Evolutionary conservation across 2,888 invertebrate species (phyloP), one percentile per base, ranked within the genome.

Genomic region (Harmothoe impar): DNA sequence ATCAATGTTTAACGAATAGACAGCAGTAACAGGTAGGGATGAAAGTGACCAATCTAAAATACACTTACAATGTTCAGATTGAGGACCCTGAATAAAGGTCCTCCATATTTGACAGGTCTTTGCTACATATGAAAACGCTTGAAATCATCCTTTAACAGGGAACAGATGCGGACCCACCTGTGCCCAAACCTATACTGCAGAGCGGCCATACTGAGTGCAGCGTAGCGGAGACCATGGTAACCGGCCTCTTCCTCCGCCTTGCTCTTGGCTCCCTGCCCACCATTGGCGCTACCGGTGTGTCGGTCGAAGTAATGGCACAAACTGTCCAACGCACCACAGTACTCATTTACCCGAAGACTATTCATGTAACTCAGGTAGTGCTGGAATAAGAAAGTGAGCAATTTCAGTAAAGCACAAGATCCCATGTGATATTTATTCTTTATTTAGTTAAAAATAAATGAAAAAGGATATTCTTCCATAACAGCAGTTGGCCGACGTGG

Each of bases 341-440:
- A 98, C 95, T 99, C 99, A 93, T 97, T 97, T 77, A 98, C 97
- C 33, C 99, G 97, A 91, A 99, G 96, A 94, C 98, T 98, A 96
- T 99, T 99, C 94, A 99, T 96, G 95, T 98, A 99, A 94, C 98
- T 98, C 72, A 99, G 96, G 95, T 98, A 99, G 96, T 99, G 98
- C 98, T 98, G 96, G 92, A 97, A 97, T 92, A 90, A 91, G 90
- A 51, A 51, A 33, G 43, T n/a, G n/a, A n/a, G n/a, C n/a, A n/a
- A n/a, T n/a, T 29, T 54, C 62, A n/a, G 43, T 10, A 43, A 43
- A 43, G 10, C 3, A 43, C 43, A 43, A 43, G 43, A 43, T 7
- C 43, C 43, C 10, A 43, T 43, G 10, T 3, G 10, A 43, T 43
- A 56, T 29, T 7, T n/a, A 5, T 25, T 81, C 1, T 5, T 12